phyloP scores from a whole-genome alignment of 2,888 invertebrate species.

The Tribolium freemani region DNA sequence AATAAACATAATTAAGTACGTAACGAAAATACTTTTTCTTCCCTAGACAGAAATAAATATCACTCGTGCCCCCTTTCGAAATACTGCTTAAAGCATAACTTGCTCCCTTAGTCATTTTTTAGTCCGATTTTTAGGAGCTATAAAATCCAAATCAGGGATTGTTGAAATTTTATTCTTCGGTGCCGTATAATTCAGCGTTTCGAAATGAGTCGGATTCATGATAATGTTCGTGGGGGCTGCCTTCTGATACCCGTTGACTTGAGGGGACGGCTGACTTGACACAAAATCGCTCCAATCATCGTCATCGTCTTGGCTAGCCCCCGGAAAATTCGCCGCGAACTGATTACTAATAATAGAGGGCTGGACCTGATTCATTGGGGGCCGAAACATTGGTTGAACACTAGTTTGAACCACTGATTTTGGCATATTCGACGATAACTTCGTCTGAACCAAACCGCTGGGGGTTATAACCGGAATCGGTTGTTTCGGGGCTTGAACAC shows the following conservation, averaged over 20 bases:
- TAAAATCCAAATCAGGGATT: slow-evolving; percentile 72
- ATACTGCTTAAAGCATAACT: slow-evolving; percentile 62
- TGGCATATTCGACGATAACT: slow-evolving; percentile 54
- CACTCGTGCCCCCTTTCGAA: slow-evolving; percentile 19
- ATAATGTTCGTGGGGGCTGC: slow-evolving; percentile 59
- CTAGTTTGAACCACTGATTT: slow-evolving; percentile 41
- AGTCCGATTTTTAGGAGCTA: slow-evolving; percentile 67
- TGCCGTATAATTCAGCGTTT: slow-evolving; percentile 46
- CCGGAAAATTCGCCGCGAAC: slow-evolving; percentile 47
- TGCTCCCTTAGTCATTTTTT: slow-evolving; percentile 68
- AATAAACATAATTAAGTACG: slow-evolving; percentile 38
- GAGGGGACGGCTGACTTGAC: slow-evolving; percentile 66
- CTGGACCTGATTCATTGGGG: slow-evolving; percentile 45
- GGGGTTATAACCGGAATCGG: slow-evolving; percentile 65
- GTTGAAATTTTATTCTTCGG: slow-evolving; percentile 61
- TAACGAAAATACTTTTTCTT: slow-evolving; percentile 29
- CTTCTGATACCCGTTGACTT: slow-evolving; percentile 41
- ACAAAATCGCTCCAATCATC: slow-evolving; percentile 74
- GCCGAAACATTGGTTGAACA: slow-evolving; percentile 35
- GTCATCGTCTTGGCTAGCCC: slow-evolving; percentile 47
- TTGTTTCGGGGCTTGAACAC: slow-evolving; percentile 62
- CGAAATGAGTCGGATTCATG: slow-evolving; percentile 62
- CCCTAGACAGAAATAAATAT: slow-evolving; percentile 36
- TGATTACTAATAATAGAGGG: slow-evolving; percentile 63
- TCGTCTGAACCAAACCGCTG: slow-evolving; percentile 63